Evolutionary conservation across 2,888 invertebrate genomes (phyloP), one percentile per base, ranked within the genome.

Genomic region (Lacanobia oleracea): DNA sequence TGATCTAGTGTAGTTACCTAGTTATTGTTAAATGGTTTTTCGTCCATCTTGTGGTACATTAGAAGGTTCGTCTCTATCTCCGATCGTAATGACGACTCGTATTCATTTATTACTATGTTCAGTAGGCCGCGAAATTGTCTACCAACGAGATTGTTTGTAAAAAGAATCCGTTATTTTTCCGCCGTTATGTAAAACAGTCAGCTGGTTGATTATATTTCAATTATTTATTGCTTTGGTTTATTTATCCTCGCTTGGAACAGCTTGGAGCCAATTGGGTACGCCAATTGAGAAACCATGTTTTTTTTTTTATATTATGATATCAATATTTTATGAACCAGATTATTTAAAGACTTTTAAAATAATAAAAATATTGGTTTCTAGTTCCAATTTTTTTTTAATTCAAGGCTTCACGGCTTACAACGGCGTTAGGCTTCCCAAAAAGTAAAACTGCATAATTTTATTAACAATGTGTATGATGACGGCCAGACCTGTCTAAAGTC

Each of bases 61-160:
- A 75, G 40, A 68, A 72, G 70, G 67, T 71, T 72, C 62, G 60
- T 50, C 37, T 67, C 51, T 61, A 61, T 75, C 54, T 75, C 53
- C 72, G 37, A 71, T 77, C 69, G 12, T 76, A 82, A 82, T 75
- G 79, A 81, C 71, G 69, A 83, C 69, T 71, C 72, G 71, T 75
- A 77, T 77, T 81, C 65, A 65, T 78, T 82, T 69, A 67, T 73
- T 81, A 85, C 79, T 80, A 83, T 83, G 66, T 75, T 82, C 78
- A 77, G 86, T 94, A 94, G 94, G 94, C 94, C 94, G 89, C 91
- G 86, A 90, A 93, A 93, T 92, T 93, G 91, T 93, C 92, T 81
- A 86, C 83, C 87, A 88, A 84, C 79, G 77, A 81, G 53, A 69
- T 62, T 64, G 56, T 45, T 73, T 79, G 76, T 68, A 61, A 51